Evolutionary conservation across 2,888 invertebrate species (phyloP).

Genomic region (Chymomyza caudatula): DNA sequence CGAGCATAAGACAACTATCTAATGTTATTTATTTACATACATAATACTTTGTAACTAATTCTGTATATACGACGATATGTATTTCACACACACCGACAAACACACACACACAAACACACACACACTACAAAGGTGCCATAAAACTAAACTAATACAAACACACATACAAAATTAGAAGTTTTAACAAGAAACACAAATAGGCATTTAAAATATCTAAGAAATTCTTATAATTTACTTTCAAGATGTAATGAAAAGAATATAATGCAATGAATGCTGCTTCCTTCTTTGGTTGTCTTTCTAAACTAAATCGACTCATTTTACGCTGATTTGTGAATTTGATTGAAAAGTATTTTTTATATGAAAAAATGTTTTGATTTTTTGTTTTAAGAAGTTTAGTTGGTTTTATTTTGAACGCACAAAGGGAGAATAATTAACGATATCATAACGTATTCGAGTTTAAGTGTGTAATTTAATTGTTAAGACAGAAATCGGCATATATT

Average conservation of each 20-base stretch:
- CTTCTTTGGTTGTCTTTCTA: conserved; percentile 20
- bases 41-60: conserved; percentile 23
- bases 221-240: background rate
- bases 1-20: conserved; percentile 42
- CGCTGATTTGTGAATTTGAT: background rate
- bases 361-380: background rate
- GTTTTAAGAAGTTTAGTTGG: background rate
- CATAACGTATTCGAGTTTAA: background rate
- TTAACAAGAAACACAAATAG: conserved; percentile 57
- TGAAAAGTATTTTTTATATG: background rate
- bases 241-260: conserved; percentile 14
- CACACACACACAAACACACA: conserved; percentile 25
- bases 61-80: conserved; percentile 59
- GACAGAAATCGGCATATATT: background rate
- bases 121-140: conserved; percentile 6
- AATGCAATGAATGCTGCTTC: conserved; percentile 31
- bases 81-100: conserved; percentile 30
- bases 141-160: conserved; percentile 15
- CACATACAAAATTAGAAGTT: conserved; percentile 6
- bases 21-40: conserved; percentile 32
- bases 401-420: conserved; percentile 2
- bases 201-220: conserved; percentile 47
- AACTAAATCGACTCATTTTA: conserved; percentile 7
- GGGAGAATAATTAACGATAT: background rate
- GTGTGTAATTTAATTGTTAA: background rate